Conservation (phyloP, 2,888 invertebrate genomes). For the Lasioglossum malachurum region DNA sequence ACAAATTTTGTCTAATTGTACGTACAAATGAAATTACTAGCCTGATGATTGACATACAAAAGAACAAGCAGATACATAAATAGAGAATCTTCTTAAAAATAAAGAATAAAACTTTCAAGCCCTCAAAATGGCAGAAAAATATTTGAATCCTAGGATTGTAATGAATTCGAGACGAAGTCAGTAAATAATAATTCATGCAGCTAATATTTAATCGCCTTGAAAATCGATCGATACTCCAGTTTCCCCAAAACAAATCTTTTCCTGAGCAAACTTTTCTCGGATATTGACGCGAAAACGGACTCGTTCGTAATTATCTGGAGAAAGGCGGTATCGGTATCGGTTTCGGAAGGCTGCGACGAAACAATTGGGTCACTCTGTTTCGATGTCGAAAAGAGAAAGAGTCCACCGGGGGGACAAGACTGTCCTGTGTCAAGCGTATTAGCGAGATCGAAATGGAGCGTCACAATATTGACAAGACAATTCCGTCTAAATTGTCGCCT, state of each 20-base stretch:
- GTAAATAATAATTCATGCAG: background rate
- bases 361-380: background rate
- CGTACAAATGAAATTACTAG: no score
- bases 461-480: constrained; percentile 12
- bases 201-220: background rate
- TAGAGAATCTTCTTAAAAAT: no score
- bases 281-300: background rate
- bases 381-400: background rate
- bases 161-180: no score
- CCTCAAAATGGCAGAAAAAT: no score
- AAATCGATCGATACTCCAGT: background rate
- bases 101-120: no score
- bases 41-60: no score
- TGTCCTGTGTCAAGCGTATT: background rate
- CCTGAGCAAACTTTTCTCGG: background rate
- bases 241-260: background rate
- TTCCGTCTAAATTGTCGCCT: constrained; percentile 11
- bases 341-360: background rate
- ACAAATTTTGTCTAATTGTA: no score
- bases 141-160: no score
- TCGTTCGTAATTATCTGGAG: background rate
- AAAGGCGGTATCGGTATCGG: background rate
- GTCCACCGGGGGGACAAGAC: background rate
- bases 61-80: no score
- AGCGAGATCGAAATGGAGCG: background rate